A percentile compares a stretch with the other conserved stretches of the same genome.
Evolutionary conservation across 2,888 invertebrate genomes (phyloP).

Genomic region (Melinaea marsaeus): DNA sequence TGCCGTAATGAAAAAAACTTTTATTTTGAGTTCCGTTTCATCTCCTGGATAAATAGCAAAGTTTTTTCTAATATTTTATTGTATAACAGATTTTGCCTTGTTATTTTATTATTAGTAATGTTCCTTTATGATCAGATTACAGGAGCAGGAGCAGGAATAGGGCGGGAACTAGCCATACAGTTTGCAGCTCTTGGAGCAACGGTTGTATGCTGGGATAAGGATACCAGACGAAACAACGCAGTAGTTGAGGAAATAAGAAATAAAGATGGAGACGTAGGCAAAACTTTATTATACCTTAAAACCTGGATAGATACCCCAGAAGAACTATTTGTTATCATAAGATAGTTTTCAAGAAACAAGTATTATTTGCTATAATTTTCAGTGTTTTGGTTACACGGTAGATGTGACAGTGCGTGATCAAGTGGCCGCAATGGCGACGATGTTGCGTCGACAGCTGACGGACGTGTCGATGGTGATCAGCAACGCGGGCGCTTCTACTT

Average conservation of each 20-base stretch:
- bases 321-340: no score
- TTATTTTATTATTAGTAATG: constrained; percentile 36
- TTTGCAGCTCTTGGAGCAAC: constrained; percentile 69
- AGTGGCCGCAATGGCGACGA: constrained; percentile 58
- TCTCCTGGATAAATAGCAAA: no score
- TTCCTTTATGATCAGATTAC: constrained; percentile 51
- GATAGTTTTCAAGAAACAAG: no score
- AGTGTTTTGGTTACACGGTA: constrained; percentile 66
- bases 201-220: constrained; percentile 69
- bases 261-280: constrained; percentile 64
- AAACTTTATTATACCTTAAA: neutral
- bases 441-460: constrained; percentile 55
- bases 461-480: constrained; percentile 68
- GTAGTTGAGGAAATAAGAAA: constrained; percentile 63
- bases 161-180: constrained; percentile 67
- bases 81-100: no score
- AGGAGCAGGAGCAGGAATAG: constrained; percentile 64
- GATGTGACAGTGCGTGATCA: constrained; percentile 71
- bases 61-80: no score
- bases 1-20: no score
- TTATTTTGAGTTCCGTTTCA: no score
- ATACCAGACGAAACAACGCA: constrained; percentile 55
- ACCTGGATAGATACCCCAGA: no score
- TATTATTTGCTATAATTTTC: constrained; percentile 21
- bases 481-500: constrained; percentile 57